Base-by-base conservation (phyloP, 2,797 vertebrate genomes). In the Bufotes viridis region DNA sequence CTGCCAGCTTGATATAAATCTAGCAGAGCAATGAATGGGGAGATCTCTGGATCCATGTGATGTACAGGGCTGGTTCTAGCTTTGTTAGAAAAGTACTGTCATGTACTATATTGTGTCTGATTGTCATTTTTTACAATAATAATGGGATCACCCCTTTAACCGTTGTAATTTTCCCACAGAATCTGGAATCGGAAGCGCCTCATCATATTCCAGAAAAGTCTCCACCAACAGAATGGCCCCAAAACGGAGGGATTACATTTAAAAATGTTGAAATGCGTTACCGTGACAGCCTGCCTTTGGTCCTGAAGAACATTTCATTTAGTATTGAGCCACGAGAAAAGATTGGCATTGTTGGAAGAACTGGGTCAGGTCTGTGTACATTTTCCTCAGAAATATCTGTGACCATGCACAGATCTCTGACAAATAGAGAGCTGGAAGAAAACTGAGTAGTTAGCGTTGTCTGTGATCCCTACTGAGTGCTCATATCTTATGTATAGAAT, bases 321-420 rank as follows among this genome's bases (percentile, higher is more conserved):
- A 94, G 86, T 49, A 92, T 97, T 89, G 90, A 87, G 70, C 92
- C 96, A 18, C 93, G 94, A 22, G 97, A 97, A 92, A 95, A 95
- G 60, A 92, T 97, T 53, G 96, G 97, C 90, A 96, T 98, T 17
- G 95, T 97, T 74, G 96, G 96, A 76, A 96, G 96, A 87, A 97
- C 95, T 0, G 97, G 96, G 84, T 97, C 96, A 89, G 96, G 96
- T 97, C 91, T 55, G 90, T 86, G 12, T 87, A 65, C 15, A n/a
- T 22, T 81, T n/a, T 29, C 7, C 7, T n/a, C n/a, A 22, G 0
- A 8, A 15, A 14, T 51, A 24, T 65, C 13, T 81, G 58, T 18
- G 26, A 79, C 34, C 26, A 79, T 12, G 55, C 11, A 10, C 5
- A 75, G 22, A n/a, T 53, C 49, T 53, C 20, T 51, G 12, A 75